A percentile compares a stretch with the other conserved stretches of the same genome.
Evolutionary conservation across 2,797 vertebrate species (phyloP).

Genomic region (Cheirogaleus major): DNA sequence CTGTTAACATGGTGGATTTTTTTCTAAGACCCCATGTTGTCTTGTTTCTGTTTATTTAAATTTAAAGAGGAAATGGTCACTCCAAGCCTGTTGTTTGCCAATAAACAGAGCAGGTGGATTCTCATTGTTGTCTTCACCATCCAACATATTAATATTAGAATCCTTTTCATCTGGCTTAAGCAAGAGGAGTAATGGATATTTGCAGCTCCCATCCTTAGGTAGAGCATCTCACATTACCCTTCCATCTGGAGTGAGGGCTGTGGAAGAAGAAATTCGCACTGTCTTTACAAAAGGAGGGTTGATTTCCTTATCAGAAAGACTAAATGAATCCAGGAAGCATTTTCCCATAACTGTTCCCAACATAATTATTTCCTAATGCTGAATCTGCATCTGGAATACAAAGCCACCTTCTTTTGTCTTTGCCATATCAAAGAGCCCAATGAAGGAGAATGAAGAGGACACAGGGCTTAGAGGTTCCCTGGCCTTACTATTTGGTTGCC

Average conservation of each 20-base stretch:
- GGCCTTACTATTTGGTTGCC: background rate
- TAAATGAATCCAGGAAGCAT: background rate
- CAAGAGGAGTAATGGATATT: background rate
- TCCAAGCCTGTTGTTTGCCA: background rate
- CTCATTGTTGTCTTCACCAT: background rate
- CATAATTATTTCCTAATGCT: background rate
- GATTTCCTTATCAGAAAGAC: background rate
- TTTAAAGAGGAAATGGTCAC: background rate
- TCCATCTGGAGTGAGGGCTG: background rate
- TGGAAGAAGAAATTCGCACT: background rate
- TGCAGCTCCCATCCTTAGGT: background rate
- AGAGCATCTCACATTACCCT: background rate
- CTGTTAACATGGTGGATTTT: background rate
- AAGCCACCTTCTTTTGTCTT: background rate
- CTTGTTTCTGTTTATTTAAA: background rate
- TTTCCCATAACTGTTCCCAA: background rate
- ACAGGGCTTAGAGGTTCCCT: background rate
- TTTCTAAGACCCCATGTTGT: background rate
- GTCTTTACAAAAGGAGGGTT: background rate
- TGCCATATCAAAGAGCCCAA: background rate
- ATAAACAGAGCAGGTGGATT: background rate
- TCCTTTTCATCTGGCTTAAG: background rate
- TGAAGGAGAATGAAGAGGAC: background rate
- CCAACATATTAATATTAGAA: too few relatives aligned
- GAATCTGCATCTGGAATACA: background rate